Percentiles rank a stretch among this genome's conserved stretches.
Conservation (phyloP, 2,888 invertebrate genomes). For the Brenthis hecate region DNA sequence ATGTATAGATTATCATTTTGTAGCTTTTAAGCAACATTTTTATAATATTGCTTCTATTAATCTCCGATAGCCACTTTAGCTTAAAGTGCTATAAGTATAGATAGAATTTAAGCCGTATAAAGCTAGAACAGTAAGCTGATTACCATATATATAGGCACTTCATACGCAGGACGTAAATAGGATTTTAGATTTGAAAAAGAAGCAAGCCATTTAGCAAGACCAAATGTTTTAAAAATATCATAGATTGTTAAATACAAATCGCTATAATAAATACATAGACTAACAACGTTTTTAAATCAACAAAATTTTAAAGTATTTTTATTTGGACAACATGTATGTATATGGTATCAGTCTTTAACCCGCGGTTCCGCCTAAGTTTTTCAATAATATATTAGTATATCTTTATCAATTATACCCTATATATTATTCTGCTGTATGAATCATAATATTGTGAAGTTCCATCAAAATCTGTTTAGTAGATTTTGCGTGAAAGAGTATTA, state of each 20-base stretch:
- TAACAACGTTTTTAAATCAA: no score
- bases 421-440: no score
- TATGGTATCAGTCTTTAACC: no score
- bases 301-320: no score
- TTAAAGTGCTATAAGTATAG: constrained; percentile 19
- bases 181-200: constrained; percentile 16
- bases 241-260: constrained; percentile 1
- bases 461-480: no score
- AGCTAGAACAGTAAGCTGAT: constrained; percentile 20
- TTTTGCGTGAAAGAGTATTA: no score
- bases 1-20: neutral
- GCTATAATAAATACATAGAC: neutral
- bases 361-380: no score
- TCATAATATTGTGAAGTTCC: no score
- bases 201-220: constrained; percentile 1
- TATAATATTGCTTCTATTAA: constrained; percentile 10
- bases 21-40: neutral
- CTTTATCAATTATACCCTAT: no score
- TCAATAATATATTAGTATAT: no score
- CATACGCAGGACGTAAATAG: constrained; percentile 21
- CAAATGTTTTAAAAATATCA: constrained; percentile 14
- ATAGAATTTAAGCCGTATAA: constrained; percentile 20
- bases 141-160: constrained; percentile 23
- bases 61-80: constrained; percentile 18
- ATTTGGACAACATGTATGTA: no score